These are phyloP conservation scores for Catagonus wagneri DNA, from an alignment of 2,113 vertebrate genomes.

Conservation along the genomic window DNA sequence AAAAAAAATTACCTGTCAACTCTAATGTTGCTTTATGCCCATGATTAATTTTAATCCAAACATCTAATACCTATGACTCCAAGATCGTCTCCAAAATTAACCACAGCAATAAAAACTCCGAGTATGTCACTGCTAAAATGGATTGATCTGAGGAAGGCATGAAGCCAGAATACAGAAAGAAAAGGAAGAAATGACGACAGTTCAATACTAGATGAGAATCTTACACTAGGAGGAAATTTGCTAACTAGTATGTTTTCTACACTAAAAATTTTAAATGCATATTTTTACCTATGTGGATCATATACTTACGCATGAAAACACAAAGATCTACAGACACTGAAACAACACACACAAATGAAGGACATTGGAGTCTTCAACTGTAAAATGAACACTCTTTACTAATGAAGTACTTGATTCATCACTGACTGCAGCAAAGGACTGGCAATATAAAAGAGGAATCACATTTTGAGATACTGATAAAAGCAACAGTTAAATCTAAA, in stretches of 20 bases:
- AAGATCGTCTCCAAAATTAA: constrained; percentile 45
- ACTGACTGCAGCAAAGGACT: not conserved
- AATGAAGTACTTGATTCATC: not conserved
- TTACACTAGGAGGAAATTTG: not conserved
- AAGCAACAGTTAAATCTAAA: not conserved
- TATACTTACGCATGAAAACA: not conserved
- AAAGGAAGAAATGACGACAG: not conserved
- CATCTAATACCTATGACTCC: not conserved
- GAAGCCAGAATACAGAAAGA: not conserved
- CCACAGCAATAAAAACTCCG: not conserved
- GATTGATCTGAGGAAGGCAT: not conserved
- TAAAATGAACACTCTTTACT: not conserved
- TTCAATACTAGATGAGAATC: not conserved
- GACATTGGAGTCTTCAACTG: not conserved
- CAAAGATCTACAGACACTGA: not conserved
- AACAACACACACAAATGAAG: not conserved
- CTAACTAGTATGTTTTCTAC: not conserved
- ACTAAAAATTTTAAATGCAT: not conserved
- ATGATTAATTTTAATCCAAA: constrained; percentile 30
- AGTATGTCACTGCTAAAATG: not conserved
- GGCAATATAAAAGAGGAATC: not conserved
- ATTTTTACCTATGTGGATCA: not conserved
- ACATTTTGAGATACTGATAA: not conserved
- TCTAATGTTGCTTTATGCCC: constrained; percentile 57
- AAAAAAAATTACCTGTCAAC: constrained; percentile 45